phyloP scores from a whole-genome alignment of 2,113 vertebrate genomes.

The Platysternon megacephalum region DNA sequence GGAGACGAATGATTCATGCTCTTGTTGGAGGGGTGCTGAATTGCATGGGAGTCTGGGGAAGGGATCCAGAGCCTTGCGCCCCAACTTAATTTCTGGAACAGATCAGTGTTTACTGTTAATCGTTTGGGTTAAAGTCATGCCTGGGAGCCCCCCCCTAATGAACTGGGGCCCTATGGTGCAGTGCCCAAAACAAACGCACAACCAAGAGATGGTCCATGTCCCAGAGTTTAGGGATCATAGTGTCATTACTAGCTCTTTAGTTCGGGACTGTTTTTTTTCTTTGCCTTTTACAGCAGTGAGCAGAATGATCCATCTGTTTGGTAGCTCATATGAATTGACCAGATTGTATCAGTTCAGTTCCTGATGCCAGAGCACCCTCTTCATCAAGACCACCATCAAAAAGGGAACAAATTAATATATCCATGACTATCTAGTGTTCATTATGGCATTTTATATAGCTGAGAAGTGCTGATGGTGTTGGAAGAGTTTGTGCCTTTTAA shows the following conservation, averaged over 20 bases:
- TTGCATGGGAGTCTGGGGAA: neutral
- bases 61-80: neutral
- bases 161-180: neutral
- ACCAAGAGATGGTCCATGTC: neutral
- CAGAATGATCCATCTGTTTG: neutral
- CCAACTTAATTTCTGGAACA: neutral
- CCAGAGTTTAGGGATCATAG: neutral
- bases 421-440: neutral
- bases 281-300: neutral
- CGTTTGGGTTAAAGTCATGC: neutral
- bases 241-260: neutral
- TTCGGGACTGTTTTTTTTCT: neutral
- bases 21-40: neutral
- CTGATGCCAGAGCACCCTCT: neutral
- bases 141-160: neutral
- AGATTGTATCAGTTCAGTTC: neutral
- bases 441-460: neutral
- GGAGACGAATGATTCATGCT: neutral
- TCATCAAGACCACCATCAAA: neutral
- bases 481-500: rapidly evolving
- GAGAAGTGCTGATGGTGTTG: neutral
- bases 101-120: neutral
- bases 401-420: neutral
- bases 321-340: neutral
- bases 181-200: neutral